Conservation (phyloP, 2,888 invertebrate genomes). For the Seladonia tumulorum region DNA sequence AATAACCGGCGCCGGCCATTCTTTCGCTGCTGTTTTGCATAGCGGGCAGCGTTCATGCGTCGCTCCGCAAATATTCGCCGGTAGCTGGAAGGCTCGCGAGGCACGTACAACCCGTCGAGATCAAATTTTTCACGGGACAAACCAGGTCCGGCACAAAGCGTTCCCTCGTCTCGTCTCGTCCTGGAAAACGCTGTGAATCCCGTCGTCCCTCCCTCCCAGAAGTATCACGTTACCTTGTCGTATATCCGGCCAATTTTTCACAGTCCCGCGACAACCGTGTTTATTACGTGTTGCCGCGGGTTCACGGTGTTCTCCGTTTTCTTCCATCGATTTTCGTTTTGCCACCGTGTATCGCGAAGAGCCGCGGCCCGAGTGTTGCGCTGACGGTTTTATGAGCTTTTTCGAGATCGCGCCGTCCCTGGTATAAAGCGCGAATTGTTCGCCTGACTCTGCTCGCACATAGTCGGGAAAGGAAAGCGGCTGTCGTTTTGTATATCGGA, state of each 20-base stretch:
- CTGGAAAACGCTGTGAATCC: neutral
- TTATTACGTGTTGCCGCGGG: neutral
- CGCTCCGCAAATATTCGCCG: conserved; percentile 50
- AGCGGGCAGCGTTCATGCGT: conserved; percentile 38
- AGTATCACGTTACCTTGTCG: neutral
- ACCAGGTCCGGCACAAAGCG: conserved; percentile 13
- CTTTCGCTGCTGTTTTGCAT: conserved; percentile 46
- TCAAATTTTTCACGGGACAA: conserved; percentile 40
- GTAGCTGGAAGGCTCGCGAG: conserved; percentile 30
- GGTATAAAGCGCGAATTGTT: neutral
- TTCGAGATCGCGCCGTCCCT: neutral
- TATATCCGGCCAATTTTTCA: conserved; percentile 8
- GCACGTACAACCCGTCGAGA: conserved; percentile 32
- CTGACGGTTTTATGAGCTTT: neutral
- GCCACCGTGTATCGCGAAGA: neutral
- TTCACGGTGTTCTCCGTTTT: neutral
- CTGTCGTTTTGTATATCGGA: neutral
- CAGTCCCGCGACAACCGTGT: neutral
- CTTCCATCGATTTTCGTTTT: conserved; percentile 3
- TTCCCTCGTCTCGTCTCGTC: neutral
- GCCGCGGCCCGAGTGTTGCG: neutral
- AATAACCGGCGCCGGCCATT: conserved; percentile 35
- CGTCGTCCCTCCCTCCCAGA: neutral
- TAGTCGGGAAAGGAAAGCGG: neutral
- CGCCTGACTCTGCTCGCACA: neutral